phyloP scores from a whole-genome alignment of 2,888 invertebrate species.

The Tromatobia lineatoria region DNA sequence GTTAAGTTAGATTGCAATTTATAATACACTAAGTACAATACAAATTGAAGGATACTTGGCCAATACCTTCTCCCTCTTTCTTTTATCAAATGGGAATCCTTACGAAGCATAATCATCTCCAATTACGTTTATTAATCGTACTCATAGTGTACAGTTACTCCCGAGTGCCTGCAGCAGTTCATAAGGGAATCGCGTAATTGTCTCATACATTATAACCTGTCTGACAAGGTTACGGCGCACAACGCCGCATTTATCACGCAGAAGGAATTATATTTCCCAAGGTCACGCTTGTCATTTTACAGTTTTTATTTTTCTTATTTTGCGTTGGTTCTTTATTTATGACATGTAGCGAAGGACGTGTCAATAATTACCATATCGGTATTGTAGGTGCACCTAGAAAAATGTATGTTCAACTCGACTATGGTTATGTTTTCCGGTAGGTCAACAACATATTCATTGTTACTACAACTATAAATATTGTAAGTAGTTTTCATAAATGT shows the following conservation, averaged over 20 bases:
- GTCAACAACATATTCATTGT: no score
- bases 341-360: background rate
- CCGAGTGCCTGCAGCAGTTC: conserved; percentile 24
- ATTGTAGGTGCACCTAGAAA: no score
- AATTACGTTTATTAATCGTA: conserved; percentile 74
- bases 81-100: conserved; percentile 59
- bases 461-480: no score
- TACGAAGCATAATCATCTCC: conserved; percentile 68
- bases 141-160: conserved; percentile 72
- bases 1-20: background rate
- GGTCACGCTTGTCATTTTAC: conserved; percentile 26
- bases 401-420: no score
- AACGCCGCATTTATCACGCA: conserved; percentile 57
- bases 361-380: no score
- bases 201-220: conserved; percentile 62
- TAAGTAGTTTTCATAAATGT: no score
- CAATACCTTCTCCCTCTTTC: conserved; percentile 21
- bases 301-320: background rate
- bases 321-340: background rate
- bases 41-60: conserved; percentile 33
- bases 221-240: conserved; percentile 49
- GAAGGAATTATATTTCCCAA: conserved; percentile 35
- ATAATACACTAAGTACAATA: background rate
- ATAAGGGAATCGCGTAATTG: conserved; percentile 61
- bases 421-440: no score